A percentile compares a stretch with the other conserved stretches of the same genome.
Conservation (phyloP, 2,888 invertebrate species). For the Luperina nickerlii region DNA sequence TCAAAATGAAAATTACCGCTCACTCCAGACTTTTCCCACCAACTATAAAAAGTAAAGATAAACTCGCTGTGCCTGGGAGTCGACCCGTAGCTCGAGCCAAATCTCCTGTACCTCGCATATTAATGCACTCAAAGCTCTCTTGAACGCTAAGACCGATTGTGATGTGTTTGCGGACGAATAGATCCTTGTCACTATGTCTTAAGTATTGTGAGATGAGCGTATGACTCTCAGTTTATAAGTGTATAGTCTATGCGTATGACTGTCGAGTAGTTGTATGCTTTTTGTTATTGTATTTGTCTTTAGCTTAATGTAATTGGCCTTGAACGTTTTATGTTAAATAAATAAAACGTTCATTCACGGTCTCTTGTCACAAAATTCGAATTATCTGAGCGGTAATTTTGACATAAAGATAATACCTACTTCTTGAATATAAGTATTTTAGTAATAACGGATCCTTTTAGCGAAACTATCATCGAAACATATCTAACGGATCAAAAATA, state of each 20-base stretch:
- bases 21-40: neutral
- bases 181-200: neutral
- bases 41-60: neutral
- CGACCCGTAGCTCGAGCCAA: no score
- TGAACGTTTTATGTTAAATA: neutral
- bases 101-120: neutral
- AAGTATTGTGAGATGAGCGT: neutral
- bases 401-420: neutral
- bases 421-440: slow-evolving; percentile 2
- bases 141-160: neutral
- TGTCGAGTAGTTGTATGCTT: neutral
- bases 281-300: neutral
- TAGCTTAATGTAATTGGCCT: neutral
- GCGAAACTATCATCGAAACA: slow-evolving; percentile 60
- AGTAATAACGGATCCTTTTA: slow-evolving; percentile 9
- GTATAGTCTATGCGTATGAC: neutral
- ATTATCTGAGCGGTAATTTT: neutral
- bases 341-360: neutral
- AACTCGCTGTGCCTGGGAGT: neutral
- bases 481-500: slow-evolving; percentile 69
- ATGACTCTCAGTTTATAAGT: neutral
- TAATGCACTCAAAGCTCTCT: neutral
- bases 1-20: slow-evolving; percentile 14
- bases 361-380: neutral
- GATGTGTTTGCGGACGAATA: neutral